Percentiles rank a stretch among this genome's conserved stretches.
Conservation (phyloP, 2,888 invertebrate species). For the Theristus sp. region DNA sequence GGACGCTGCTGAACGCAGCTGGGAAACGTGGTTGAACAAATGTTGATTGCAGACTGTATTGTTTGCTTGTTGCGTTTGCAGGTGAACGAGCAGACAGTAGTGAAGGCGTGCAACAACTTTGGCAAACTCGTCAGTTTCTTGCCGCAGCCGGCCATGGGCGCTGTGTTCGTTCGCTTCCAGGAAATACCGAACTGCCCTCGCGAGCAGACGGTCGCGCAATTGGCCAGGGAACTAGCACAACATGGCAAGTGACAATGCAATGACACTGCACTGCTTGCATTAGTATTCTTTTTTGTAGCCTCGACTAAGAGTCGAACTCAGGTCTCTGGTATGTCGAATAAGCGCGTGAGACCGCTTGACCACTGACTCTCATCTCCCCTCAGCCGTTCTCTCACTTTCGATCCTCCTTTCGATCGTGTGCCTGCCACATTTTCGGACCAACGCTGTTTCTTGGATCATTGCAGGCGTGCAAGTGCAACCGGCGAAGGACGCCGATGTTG, state of each 20-base stretch:
- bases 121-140: neutral
- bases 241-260: neutral
- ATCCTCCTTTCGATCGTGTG: neutral
- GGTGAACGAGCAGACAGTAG: neutral
- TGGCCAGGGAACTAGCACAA: neutral
- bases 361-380: neutral
- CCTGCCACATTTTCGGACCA: neutral
- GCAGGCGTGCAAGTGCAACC: neutral
- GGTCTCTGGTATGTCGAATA: too few species aligned
- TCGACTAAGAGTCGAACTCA: too few species aligned
- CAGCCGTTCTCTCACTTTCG: neutral
- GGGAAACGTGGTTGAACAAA: neutral
- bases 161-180: neutral
- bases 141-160: neutral
- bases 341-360: neutral
- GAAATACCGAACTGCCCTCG: neutral
- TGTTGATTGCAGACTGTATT: neutral
- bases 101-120: neutral
- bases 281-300: too few species aligned
- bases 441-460: neutral
- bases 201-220: neutral
- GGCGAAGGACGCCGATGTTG: neutral
- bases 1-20: too few species aligned
- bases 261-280: too few species aligned
- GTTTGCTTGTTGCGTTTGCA: neutral